Evolutionary conservation across 2,797 vertebrate species (phyloP), one percentile per base, ranked within the genome.

Genomic region (Lophura swinhoii): DNA sequence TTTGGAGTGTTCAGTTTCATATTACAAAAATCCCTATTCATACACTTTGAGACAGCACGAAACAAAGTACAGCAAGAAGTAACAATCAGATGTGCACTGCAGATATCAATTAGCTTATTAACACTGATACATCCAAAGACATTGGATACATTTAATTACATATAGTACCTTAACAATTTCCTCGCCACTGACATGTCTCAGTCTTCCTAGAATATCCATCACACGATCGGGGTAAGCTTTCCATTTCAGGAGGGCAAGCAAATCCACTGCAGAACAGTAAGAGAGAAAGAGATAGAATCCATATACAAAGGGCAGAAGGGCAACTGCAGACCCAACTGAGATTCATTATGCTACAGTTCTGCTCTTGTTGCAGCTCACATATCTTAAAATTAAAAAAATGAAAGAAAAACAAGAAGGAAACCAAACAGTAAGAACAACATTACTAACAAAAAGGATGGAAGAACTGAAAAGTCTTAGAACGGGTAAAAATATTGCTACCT

Each of bases 181-280:
- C 96, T 99, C 99, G 39, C 99, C 99, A 13, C 98, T 99, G 97
- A 99, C 99, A 26, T 99, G 99, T 26, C 99, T 98, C 68, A 99
- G 96, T 76, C 99, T 98, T 58, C 99, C 99, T 23, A 99, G 97
- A 96, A 99, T 99, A 96, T 99, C 99, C 98, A 99, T 98, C 87
- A 99, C 98, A 55, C 99, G 97, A 91, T 99, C 99, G 12, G 99
- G 99, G 91, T 99, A 99, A 79, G 98, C 99, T 93, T 99, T 99
- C 99, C 99, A 99, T 91, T 99, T 99, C 96, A 99, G 97, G n/a
- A 99, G 98, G 89, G 99, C 99, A 85, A 99, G 98, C 48, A 99
- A 98, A 93, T 99, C 99, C 97, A 99, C 99, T 99, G 96, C 71
- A 96, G 96, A 96, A 79, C 46, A 97, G 95, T 13, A 24, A 71